Evolutionary conservation across 2,888 invertebrate species (phyloP), one percentile per base, ranked within the genome.

Genomic region (Ferdinandea cuprea): DNA sequence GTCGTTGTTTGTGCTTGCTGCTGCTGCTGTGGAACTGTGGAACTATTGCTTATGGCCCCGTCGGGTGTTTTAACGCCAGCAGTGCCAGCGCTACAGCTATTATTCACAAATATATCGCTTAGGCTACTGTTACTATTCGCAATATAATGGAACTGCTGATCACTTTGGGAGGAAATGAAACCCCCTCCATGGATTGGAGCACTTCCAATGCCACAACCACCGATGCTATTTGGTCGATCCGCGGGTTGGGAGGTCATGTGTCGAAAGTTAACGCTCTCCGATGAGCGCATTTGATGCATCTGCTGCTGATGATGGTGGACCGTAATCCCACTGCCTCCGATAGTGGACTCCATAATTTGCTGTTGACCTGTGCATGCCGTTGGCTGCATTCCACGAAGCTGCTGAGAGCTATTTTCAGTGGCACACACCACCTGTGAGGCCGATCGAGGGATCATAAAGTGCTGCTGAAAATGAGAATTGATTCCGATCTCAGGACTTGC

Each of bases 401-500:
- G 79, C 30, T 78, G 85, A 25, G 87, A 88, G 81, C 85, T 87
- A 79, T 79, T 86, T 28, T 85, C 81, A 4, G 69, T 78, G 40
- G 85, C 77, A 68, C 92, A 92, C 8, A 92, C 92, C 87, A 93
- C 88, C 86, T 93, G 93, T 79, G 94, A 93, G 85, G 93, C 92
- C 85, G 94, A 93, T 74, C 93, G 92, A 83, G 93, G 92, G 88
- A 93, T 88, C 83, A 88, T 86, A 90, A 87, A 89, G 8, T 89
- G 89, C 30, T 87, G 87, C 48, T 87, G 87, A 40, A 91, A 87
- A 77, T 88, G 87, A 86, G 92, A 91, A 72, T 91, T 92, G 85
- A 90, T 91, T 74, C 93, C 91, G 86, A 94, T 93, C 86, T 95
- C 95, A 86, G 95, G 93, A 90, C 95, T 95, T 87, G 94, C 94